These are phyloP conservation scores for Odontocolon sp. DNA, from an alignment of 2,888 invertebrate genomes.

Conservation along the genomic window DNA sequence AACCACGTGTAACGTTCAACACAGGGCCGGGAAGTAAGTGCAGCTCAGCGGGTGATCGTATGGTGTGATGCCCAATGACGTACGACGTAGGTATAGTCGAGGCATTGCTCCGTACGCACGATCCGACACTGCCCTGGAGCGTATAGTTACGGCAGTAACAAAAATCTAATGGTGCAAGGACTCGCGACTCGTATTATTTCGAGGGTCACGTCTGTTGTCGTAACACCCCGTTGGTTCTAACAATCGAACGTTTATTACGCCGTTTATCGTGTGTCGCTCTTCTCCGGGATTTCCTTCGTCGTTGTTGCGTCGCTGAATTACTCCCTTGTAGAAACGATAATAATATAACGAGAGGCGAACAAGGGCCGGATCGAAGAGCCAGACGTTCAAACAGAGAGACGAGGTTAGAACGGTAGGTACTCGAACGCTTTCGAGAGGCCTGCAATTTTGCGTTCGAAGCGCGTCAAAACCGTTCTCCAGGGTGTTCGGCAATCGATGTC, in stretches of 20 bases:
- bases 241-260: slow-evolving; percentile 67
- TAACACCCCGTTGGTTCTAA: slow-evolving; percentile 60
- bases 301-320: slow-evolving; percentile 46
- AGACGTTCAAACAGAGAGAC: slow-evolving; percentile 18
- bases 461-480: slow-evolving; percentile 58
- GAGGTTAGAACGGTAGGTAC: slow-evolving; percentile 23
- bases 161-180: slow-evolving; percentile 16
- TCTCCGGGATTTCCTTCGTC: slow-evolving; percentile 35
- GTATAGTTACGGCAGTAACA: too few species aligned
- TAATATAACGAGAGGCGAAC: slow-evolving; percentile 55
- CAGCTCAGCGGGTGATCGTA: not conserved
- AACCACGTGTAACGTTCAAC: slow-evolving; percentile 17
- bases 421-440: slow-evolving; percentile 48
- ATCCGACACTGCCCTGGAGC: too few species aligned
- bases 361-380: slow-evolving; percentile 33
- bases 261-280: slow-evolving; percentile 64
- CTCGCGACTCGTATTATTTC: slow-evolving; percentile 35
- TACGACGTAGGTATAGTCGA: too few species aligned
- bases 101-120: too few species aligned
- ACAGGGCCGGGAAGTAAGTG: not conserved
- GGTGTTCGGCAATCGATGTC: slow-evolving; percentile 52
- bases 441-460: slow-evolving; percentile 28
- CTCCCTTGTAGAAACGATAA: slow-evolving; percentile 49
- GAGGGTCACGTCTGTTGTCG: slow-evolving; percentile 45
- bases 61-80: slow-evolving; percentile 16